These are phyloP conservation scores for Saccostrea cuccullata DNA, from an alignment of 1,140 invertebrate species.

Conservation along the genomic window DNA sequence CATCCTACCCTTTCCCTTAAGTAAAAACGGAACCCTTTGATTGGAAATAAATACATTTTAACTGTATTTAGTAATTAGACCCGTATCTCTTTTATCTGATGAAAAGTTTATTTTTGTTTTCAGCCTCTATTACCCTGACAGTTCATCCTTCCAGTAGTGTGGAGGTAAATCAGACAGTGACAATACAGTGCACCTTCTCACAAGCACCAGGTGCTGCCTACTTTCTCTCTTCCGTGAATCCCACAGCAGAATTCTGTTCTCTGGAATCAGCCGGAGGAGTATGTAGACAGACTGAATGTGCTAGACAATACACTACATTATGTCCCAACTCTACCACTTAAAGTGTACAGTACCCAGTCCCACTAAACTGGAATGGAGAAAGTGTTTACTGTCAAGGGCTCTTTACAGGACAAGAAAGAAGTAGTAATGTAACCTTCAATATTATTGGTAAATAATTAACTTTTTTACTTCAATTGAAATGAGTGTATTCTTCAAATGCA, in stretches of 20 bases:
- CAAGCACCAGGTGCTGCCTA: neutral
- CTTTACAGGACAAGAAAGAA: neutral
- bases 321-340: neutral
- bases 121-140: neutral
- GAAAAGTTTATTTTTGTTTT: too few relatives aligned
- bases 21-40: too few relatives aligned
- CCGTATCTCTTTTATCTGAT: too few relatives aligned
- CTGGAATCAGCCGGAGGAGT: neutral
- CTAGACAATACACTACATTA: neutral
- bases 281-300: neutral
- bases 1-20: too few relatives aligned
- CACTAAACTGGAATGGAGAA: neutral
- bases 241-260: neutral
- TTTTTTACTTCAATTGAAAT: too few relatives aligned
- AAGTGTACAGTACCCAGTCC: neutral
- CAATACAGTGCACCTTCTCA: neutral
- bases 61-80: too few relatives aligned
- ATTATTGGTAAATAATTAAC: neutral
- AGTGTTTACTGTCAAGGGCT: neutral
- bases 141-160: neutral
- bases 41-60: too few relatives aligned
- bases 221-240: neutral
- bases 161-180: neutral
- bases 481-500: too few relatives aligned
- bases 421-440: neutral